Percentiles rank a stretch among this genome's conserved stretches.
phyloP scores from a whole-genome alignment of 2,888 invertebrate species.

The Amphiduros pacificus region DNA sequence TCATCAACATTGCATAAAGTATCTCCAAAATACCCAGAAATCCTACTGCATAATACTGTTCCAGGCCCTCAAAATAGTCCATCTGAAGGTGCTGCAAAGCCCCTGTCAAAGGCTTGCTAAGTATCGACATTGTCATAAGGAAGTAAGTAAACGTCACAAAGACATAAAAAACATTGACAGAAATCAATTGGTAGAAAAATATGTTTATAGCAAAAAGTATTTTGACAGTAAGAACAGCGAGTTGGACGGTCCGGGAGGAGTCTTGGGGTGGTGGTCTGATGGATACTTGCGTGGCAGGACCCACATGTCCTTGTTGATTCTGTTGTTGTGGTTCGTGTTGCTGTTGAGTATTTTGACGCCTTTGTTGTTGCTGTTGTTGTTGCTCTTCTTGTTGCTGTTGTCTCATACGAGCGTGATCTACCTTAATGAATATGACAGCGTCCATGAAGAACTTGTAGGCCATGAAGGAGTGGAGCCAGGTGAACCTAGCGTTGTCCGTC shows the following conservation, averaged over 20 bases:
- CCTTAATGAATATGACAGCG: neutral
- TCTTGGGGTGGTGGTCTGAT: neutral
- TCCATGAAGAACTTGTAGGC: conserved; percentile 12
- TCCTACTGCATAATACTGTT: conserved; percentile 20
- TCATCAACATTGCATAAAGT: conserved; percentile 6
- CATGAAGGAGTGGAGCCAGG: conserved; percentile 16
- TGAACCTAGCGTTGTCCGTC: neutral
- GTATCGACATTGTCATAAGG: neutral
- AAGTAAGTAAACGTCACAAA: conserved; percentile 12
- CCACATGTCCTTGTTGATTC: neutral
- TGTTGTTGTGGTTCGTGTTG: too few relatives aligned
- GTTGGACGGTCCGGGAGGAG: neutral
- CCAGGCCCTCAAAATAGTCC: conserved; percentile 21
- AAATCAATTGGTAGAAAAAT: conserved; percentile 1
- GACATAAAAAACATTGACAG: neutral
- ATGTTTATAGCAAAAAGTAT: neutral
- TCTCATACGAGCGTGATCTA: too few relatives aligned
- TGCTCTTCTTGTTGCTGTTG: too few relatives aligned
- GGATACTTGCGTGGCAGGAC: neutral
- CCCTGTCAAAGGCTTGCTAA: neutral
- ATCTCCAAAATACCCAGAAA: conserved; percentile 11
- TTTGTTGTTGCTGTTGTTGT: neutral
- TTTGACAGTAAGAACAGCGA: neutral
- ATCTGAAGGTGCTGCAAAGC: conserved; percentile 5
- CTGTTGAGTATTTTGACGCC: neutral